A percentile compares a stretch with the other conserved stretches of the same genome.
Conservation (phyloP, 2,888 invertebrate species). For the Myopa testacea region DNA sequence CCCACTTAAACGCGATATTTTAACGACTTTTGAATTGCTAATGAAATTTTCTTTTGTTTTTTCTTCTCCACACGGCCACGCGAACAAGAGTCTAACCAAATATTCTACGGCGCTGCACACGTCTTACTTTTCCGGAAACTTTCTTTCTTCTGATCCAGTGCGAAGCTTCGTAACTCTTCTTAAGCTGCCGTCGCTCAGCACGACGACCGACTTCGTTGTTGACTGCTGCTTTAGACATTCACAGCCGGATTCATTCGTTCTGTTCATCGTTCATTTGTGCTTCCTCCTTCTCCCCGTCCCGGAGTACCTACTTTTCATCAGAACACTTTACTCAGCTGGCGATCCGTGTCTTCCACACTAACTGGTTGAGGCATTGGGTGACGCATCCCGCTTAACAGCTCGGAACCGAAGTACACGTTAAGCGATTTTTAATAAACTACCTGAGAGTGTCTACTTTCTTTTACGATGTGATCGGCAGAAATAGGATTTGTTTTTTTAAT, state of each 20-base stretch:
- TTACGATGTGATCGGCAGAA: slow-evolving; percentile 36
- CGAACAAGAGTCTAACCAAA: neutral
- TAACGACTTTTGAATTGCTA: neutral
- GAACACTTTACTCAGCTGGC: neutral
- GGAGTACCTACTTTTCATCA: slow-evolving; percentile 1
- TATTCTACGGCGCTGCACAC: slow-evolving; percentile 46
- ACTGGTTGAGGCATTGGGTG: neutral
- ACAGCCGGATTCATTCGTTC: neutral
- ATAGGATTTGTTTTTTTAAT: too few relatives aligned
- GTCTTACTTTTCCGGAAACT: slow-evolving; percentile 64
- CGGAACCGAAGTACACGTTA: slow-evolving; percentile 40
- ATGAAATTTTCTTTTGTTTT: slow-evolving; percentile 2
- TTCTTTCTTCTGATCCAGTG: slow-evolving; percentile 64
- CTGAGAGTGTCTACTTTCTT: slow-evolving; percentile 45
- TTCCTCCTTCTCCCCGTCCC: slow-evolving; percentile 5
- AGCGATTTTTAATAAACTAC: slow-evolving; percentile 32
- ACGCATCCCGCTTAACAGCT: neutral
- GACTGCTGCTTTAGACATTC: slow-evolving; percentile 8
- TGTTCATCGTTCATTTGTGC: slow-evolving; percentile 23
- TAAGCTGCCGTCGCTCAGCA: slow-evolving; percentile 52
- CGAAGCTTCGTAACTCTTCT: slow-evolving; percentile 62
- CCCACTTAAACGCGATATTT: slow-evolving; percentile 2
- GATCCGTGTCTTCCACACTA: neutral
- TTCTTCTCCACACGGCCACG: neutral
- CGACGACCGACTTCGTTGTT: slow-evolving; percentile 1